Evolutionary conservation across 2,113 vertebrate species (phyloP), one percentile per base, ranked within the genome.

Genomic region (Thamnaconus septentrionalis): DNA sequence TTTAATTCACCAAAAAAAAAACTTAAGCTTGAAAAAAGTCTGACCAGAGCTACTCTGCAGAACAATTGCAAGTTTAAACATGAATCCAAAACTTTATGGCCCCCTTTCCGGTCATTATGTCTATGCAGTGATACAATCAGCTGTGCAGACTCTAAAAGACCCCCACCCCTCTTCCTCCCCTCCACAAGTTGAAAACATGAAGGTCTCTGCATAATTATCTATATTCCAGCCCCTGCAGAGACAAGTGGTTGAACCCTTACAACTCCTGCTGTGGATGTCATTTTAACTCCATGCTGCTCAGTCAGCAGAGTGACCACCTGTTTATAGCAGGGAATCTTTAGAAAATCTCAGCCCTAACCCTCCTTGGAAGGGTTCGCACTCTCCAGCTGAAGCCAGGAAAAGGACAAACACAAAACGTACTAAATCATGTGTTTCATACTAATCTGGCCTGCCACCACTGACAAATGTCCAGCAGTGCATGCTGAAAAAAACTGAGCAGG

Each of bases 231-330:
- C 92, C 90, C 91, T 90, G 90, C 84, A 73, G 69, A 79, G 79
- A 82, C 83, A 83, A 75, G 82, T 7, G 72, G 90, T 84, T 90
- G 86, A 92, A 92, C 89, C 88, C 87, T 91, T 89, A 87, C 69
- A 84, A 81, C 75, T 75, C 81, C 73, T 63, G 77, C 87, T 85
- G 81, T 79, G 82, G 82, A 92, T 91, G 89, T 88, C 86, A 91
- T 90, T 90, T 91, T 90, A 86, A 88, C 89, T 88, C 76, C 64
- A 76, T 81, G 85, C 87, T 79, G 79, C 84, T 87, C 76, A 82
- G 71, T 55, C 40, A 55, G 53, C 81, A 75, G 53, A 71, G 85
- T 31, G 18, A 86, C 90, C 91, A 91, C 90, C 90, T 92, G 90
- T 91, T 92, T 87, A 88, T 73, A 74, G 77, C 79, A 85, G 54